Evolutionary conservation across 2,797 vertebrate species (phyloP).

Genomic region (Enteromius paludinosus): DNA sequence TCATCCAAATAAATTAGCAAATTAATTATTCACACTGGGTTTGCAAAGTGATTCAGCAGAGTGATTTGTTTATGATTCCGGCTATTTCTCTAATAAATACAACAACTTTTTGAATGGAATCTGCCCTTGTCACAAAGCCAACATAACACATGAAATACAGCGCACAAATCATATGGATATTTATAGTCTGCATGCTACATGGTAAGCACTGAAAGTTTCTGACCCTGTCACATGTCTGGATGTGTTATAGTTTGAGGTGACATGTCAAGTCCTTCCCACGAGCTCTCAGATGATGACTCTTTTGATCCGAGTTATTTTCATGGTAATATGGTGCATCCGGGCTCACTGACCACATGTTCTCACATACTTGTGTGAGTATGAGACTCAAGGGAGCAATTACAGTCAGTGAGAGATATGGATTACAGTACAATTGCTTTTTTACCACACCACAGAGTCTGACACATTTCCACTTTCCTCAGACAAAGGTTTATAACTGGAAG

Average conservation of each 20-base stretch:
- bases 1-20: not conserved
- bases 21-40: not conserved
- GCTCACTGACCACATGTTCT: slow-evolving; percentile 58
- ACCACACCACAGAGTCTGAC: slow-evolving; percentile 43
- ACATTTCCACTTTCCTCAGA: slow-evolving; percentile 37
- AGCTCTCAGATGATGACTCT: slow-evolving; percentile 49
- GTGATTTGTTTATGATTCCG: not conserved
- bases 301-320: slow-evolving; percentile 68
- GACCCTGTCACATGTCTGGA: slow-evolving; percentile 26
- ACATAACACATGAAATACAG: not conserved
- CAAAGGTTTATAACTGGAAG: slow-evolving; percentile 14
- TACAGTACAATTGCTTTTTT: slow-evolving; percentile 48
- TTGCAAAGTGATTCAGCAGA: not conserved
- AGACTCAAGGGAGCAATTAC: slow-evolving; percentile 59
- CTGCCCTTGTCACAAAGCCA: not conserved
- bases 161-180: not conserved
- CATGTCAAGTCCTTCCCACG: slow-evolving; percentile 61
- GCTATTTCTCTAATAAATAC: not conserved
- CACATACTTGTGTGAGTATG: slow-evolving; percentile 54
- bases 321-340: slow-evolving; percentile 54
- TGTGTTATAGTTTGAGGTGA: slow-evolving; percentile 58
- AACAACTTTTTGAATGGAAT: not conserved
- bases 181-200: not conserved
- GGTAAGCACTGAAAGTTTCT: slow-evolving; percentile 19
- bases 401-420: slow-evolving; percentile 46